phyloP scores from a whole-genome alignment of 1,140 invertebrate genomes.

The Steinernema feltiae region DNA sequence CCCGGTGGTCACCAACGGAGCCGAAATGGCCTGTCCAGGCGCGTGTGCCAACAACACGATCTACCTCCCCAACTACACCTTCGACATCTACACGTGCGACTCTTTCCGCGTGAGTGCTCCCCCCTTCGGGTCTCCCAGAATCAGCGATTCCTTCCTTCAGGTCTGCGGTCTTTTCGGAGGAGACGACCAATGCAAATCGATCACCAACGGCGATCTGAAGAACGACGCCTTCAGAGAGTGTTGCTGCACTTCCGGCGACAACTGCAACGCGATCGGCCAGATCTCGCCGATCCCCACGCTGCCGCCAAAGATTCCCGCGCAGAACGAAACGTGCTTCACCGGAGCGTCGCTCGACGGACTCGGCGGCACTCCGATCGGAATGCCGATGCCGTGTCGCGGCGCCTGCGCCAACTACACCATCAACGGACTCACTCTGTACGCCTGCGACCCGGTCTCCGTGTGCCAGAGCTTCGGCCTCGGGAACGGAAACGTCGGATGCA shows the following conservation, averaged over 20 bases:
- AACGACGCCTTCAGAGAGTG: not conserved
- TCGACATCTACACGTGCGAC: not conserved
- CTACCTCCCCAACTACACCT: not conserved
- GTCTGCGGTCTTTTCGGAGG: not conserved
- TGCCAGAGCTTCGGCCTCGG: conserved; percentile 4
- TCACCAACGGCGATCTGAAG: not conserved
- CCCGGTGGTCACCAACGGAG: not conserved
- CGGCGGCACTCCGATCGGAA: not conserved
- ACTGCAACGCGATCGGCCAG: not conserved
- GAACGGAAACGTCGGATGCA: not conserved
- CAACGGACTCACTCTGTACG: conserved; percentile 14
- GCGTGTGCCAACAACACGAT: not conserved
- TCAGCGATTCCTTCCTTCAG: not conserved
- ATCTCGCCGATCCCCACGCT: not conserved
- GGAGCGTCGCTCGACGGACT: not conserved
- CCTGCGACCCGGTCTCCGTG: conserved; percentile 14
- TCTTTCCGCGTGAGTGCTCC: not conserved
- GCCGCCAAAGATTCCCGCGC: not conserved
- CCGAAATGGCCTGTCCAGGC: not conserved
- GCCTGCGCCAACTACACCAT: not conserved
- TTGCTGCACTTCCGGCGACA: not conserved
- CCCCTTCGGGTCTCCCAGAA: not conserved
- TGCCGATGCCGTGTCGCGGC: not conserved
- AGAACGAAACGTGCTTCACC: not conserved
- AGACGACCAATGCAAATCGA: not conserved